phyloP scores from a whole-genome alignment of 2,888 invertebrate genomes.

The Brachynemurus nebulosus region DNA sequence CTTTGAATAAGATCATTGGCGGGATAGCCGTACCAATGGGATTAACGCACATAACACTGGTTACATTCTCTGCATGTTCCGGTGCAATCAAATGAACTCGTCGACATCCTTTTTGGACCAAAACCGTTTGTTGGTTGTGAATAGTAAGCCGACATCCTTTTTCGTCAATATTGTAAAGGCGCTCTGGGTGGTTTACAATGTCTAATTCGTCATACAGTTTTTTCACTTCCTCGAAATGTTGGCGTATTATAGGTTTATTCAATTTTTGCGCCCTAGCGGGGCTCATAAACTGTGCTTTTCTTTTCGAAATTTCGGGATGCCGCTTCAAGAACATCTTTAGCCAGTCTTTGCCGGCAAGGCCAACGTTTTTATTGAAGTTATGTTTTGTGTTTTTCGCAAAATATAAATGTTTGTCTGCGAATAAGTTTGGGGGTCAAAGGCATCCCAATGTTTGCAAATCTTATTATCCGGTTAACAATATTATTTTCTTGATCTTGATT shows the following conservation, averaged over 20 bases:
- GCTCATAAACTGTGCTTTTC: conserved; percentile 22
- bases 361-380: too few species aligned
- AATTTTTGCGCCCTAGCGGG: conserved; percentile 21
- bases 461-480: too few species aligned
- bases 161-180: conserved; percentile 24
- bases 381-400: too few species aligned
- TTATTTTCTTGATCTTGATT: too few species aligned
- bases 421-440: too few species aligned
- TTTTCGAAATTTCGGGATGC: conserved; percentile 18
- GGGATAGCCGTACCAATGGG: conserved; percentile 22
- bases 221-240: conserved; percentile 20
- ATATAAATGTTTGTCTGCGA: too few species aligned
- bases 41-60: conserved; percentile 24
- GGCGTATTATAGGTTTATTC: conserved; percentile 18
- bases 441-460: too few species aligned
- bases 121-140: conserved; percentile 22
- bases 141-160: conserved; percentile 22
- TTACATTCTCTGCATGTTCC: conserved; percentile 26
- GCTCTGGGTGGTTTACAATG: conserved; percentile 19
- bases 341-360: too few species aligned
- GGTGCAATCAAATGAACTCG: conserved; percentile 21
- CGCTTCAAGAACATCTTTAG: too few species aligned
- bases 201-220: conserved; percentile 16
- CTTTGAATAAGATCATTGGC: conserved; percentile 24
- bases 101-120: conserved; percentile 22